phyloP scores from a whole-genome alignment of 1,140 invertebrate genomes.

The Orchestia grillus region DNA sequence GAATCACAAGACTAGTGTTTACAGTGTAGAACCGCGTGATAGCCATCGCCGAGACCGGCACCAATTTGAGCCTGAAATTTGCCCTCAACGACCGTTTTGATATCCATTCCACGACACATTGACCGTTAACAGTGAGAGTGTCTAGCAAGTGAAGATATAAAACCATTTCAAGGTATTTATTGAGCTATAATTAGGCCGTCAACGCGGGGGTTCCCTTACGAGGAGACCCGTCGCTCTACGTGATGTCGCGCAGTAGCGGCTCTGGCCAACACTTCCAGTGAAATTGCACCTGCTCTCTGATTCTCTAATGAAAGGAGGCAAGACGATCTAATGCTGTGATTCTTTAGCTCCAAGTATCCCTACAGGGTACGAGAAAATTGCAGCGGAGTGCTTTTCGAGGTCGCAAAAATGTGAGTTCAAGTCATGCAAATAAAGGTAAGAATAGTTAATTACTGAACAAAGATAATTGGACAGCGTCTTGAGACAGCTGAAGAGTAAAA shows the following conservation, averaged over 20 bases:
- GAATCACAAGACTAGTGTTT: slow-evolving; percentile 19
- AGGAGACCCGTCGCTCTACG: not conserved
- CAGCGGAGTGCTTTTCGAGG: not conserved
- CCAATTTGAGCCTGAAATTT: slow-evolving; percentile 22
- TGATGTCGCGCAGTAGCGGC: not conserved
- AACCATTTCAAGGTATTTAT: slow-evolving; percentile 45
- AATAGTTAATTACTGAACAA: not conserved
- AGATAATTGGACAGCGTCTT: no score
- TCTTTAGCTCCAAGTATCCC: not conserved
- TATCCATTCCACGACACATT: slow-evolving; percentile 37
- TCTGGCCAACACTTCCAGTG: not conserved
- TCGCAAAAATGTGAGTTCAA: not conserved
- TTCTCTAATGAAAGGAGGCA: not conserved
- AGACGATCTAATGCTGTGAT: not conserved
- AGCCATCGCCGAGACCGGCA: not conserved
- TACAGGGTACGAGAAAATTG: not conserved
- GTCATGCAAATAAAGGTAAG: not conserved
- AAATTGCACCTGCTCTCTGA: not conserved
- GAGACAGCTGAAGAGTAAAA: no score
- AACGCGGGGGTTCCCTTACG: slow-evolving; percentile 35
- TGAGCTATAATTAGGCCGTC: slow-evolving; percentile 37
- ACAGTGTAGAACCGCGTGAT: not conserved
- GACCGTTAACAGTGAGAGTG: slow-evolving; percentile 38
- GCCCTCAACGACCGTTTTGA: slow-evolving; percentile 30
- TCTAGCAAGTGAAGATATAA: slow-evolving; percentile 49